These are phyloP conservation scores for Pteropus rufus DNA, from an alignment of 2,797 vertebrate species.

Conservation along the genomic window DNA sequence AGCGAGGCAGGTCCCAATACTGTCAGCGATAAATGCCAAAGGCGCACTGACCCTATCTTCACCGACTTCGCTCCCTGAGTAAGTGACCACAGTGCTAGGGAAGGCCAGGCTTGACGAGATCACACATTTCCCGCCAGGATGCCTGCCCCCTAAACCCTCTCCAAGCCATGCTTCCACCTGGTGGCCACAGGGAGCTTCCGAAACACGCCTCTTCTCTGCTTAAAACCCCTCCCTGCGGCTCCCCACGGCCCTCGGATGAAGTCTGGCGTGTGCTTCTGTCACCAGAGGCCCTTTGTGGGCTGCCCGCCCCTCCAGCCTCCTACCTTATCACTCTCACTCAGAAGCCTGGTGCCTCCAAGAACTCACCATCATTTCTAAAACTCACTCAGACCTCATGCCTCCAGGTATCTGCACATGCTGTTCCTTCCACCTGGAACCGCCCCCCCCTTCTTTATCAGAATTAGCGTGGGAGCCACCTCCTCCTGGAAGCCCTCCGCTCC, in stretches of 20 bases:
- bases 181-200: background rate
- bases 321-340: background rate
- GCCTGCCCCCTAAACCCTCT: background rate
- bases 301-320: background rate
- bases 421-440: background rate
- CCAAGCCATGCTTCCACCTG: background rate
- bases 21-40: background rate
- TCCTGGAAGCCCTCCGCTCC: background rate
- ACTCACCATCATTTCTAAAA: background rate
- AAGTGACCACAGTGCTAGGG: background rate
- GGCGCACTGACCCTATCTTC: too few species aligned
- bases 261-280: background rate
- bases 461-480: background rate
- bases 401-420: background rate
- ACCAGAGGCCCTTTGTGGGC: background rate
- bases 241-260: background rate
- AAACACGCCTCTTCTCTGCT: background rate
- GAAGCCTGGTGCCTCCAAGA: background rate
- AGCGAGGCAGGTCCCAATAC: background rate
- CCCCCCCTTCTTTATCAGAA: background rate
- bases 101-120: background rate
- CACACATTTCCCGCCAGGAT: background rate
- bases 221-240: background rate
- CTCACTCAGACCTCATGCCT: background rate
- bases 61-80: background rate